phyloP scores from a whole-genome alignment of 2,888 invertebrate species.

The Scaptodrosophila latifasciaeformis region DNA sequence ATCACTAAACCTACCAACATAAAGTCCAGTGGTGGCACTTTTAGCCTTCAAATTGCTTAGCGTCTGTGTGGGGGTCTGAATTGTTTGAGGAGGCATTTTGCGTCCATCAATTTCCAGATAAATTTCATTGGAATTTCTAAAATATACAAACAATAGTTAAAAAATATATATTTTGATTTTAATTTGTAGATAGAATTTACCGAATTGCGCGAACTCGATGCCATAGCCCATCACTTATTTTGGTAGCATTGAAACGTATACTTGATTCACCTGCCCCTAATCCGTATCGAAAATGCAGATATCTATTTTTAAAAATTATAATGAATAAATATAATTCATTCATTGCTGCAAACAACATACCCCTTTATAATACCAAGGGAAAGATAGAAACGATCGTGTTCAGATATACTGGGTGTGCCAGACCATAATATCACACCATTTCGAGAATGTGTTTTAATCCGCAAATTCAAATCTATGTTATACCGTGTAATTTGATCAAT shows the following conservation, averaged over 20 bases:
- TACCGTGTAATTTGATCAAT: constrained; percentile 89
- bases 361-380: constrained; percentile 89
- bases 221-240: constrained; percentile 91
- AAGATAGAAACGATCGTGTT: constrained; percentile 83
- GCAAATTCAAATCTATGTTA: constrained; percentile 90
- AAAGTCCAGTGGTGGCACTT: constrained; percentile 92
- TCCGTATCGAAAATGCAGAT: constrained; percentile 82
- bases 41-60: constrained; percentile 89
- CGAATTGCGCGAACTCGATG: constrained; percentile 85
- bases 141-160: constrained; percentile 7
- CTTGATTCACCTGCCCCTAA: constrained; percentile 91
- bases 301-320: constrained; percentile 54
- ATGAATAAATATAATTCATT: too few relatives aligned
- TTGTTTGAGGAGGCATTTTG: constrained; percentile 85
- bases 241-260: constrained; percentile 88
- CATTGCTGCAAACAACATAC: too few relatives aligned
- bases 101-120: constrained; percentile 92
- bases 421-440: constrained; percentile 91
- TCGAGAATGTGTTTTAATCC: constrained; percentile 84
- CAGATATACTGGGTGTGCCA: constrained; percentile 79
- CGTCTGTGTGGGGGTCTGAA: constrained; percentile 88
- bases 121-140: constrained; percentile 89
- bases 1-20: constrained; percentile 82
- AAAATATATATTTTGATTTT: not conserved
- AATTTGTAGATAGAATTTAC: constrained; percentile 73